Evolutionary conservation across 2,113 vertebrate species (phyloP), one percentile per base, ranked within the genome.

Genomic region (Anarhynchus alexandrinus): DNA sequence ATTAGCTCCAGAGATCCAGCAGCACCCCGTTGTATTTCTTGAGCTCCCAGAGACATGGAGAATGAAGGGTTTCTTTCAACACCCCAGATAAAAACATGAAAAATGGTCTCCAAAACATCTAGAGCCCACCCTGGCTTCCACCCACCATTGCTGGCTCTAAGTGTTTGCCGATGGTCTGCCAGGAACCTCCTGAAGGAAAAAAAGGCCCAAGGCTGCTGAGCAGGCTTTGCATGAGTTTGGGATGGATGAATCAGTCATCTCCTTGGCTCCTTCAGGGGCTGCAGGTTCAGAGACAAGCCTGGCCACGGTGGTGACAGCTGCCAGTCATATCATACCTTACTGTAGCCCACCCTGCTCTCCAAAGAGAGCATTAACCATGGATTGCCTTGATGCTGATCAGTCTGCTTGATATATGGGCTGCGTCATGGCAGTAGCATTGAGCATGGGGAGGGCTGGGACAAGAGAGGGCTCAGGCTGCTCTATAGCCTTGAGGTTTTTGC

Each of bases 1-100:
- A 95, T 65, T 47, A 94, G 66, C 96, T 96, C 81, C 93, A 96
- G 94, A 96, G 77, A 55, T 91, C 58, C 82, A 82, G 59, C 90
- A 77, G 45, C 34, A 66, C 92, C 94, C 78, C 0, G 2, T 11
- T 71, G 80, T 3, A 16, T 67, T 86, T 58, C 64, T 19, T 1
- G 0, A 74, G 86, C 69, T 91, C 69, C 72, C 76, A 83, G 67
- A 72, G 67, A 62, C 67, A 8, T 10, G 47, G 55, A 42, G 52
- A 72, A 27, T 1, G 21, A 84, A 87, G 43, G 66, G 30, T 88
- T 93, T 79, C 77, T 94, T 81, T 94, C 93, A 78, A 51, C 87
- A 51, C 57, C 49, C 22, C 69, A 27, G 81, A 23, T 95, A 91
- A 36, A 2, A 43, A 0, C 49, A 22, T 64, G 62, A 85, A 47